Evolutionary conservation across 2,797 vertebrate species (phyloP).

Genomic region (Chaetodon trifasciatus): DNA sequence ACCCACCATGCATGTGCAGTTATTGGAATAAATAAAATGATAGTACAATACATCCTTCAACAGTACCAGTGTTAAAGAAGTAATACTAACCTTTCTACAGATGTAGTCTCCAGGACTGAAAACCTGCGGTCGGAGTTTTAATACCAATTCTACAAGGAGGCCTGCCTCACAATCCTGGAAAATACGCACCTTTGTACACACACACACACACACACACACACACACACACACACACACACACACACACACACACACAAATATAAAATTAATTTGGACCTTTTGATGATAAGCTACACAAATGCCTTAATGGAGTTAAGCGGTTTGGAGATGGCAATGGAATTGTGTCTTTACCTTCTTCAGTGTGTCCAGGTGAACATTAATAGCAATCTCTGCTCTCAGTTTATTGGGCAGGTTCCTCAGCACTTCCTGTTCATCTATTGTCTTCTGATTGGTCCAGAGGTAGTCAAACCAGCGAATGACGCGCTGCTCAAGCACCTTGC

Average conservation of each 20-base stretch:
- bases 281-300: not conserved
- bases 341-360: conserved; percentile 89
- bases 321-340: not conserved
- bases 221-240: conserved; percentile 10
- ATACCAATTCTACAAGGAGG: conserved; percentile 93
- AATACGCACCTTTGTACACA: conserved; percentile 87
- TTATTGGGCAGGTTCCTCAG: conserved; percentile 95
- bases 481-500: conserved; percentile 92
- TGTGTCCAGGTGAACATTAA: conserved; percentile 95
- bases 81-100: conserved; percentile 87
- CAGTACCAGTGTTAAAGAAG: not conserved
- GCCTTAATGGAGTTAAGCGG: not conserved
- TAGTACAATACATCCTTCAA: not conserved
- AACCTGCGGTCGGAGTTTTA: conserved; percentile 95
- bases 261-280: not conserved
- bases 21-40: not conserved
- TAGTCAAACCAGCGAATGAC: conserved; percentile 98
- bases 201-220: conserved; percentile 12
- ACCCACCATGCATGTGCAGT: no score
- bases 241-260: no score
- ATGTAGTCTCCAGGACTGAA: conserved; percentile 98
- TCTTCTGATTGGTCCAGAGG: conserved; percentile 96
- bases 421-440: conserved; percentile 91
- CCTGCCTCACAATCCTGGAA: conserved; percentile 97
- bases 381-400: conserved; percentile 95